Evolutionary conservation across 2,113 vertebrate species (phyloP), one percentile per base, ranked within the genome.

Genomic region (Leptobrachium ailaonicum): DNA sequence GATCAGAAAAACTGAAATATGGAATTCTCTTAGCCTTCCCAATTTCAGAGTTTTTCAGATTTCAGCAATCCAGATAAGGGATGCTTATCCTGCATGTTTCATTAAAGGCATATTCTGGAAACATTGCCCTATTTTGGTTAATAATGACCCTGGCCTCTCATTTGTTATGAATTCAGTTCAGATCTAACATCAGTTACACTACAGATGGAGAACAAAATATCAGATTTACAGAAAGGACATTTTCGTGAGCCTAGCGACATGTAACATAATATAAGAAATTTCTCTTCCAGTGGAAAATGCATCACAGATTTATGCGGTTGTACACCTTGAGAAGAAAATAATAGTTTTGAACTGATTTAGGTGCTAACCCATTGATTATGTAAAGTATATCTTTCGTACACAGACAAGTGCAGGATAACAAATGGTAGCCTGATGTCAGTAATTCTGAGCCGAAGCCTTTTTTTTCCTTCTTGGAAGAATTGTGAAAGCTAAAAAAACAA

Each of bases 271-370:
- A 64, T 32, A 41, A 11, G 44, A 68, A 13, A 45, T 70, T 70
- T 70, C 47, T 2, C 74, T n/a, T 67, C 42, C 47, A 42, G 66
- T 58, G 53, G 13, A 9, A 64, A 43, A 71, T 47, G 10, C 62
- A 11, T 71, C 44, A 50, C 41, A 80, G 45, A 54, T 79, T 66
- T 66, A 64, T 73, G 14, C 10, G 32, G 14, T 69, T 69, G 75
- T 60, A 60, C 53, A 32, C 10, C 66, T 73, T 73, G 40, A 66
- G 69, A 58, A 72, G 76, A 79, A 71, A 71, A 79, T 79, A 63
- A 42, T 20, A 71, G 70, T 54, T 40, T 44, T 4, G 62, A 42
- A 32, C 62, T 68, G 78, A 68, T 73, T 58, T 68, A 80, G 47
- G 42, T 62, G 63, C 63, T 40, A 14, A 50, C 71, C 56, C 69